Evolutionary conservation across 2,113 vertebrate genomes (phyloP).

Genomic region (Bettongia penicillata): DNA sequence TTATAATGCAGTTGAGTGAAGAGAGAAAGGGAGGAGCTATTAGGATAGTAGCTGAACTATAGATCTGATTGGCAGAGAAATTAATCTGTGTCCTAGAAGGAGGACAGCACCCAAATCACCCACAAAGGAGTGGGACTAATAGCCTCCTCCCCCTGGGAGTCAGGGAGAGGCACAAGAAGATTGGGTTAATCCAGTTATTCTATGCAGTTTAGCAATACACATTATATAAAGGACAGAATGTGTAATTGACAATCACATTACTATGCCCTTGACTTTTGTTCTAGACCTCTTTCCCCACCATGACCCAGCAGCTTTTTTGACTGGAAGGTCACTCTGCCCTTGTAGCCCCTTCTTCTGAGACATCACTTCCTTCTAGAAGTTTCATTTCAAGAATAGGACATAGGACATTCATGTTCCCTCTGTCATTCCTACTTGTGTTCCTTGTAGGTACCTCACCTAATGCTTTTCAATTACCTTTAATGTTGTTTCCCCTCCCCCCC

Average conservation of each 20-base stretch:
- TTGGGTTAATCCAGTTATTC: not conserved
- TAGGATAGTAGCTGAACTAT: not conserved
- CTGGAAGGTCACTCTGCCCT: not conserved
- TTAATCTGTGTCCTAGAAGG: not conserved
- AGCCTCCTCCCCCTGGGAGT: not conserved
- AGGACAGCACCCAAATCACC: not conserved
- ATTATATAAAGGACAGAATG: not conserved
- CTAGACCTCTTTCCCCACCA: not conserved
- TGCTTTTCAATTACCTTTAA: not conserved
- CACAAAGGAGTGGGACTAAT: not conserved
- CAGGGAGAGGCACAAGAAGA: not conserved
- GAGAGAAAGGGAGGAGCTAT: not conserved
- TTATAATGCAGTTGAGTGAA: not conserved
- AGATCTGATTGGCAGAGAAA: not conserved
- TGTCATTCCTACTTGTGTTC: not conserved
- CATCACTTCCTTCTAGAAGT: not conserved
- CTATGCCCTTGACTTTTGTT: not conserved
- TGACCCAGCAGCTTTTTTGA: not conserved
- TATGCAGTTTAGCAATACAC: not conserved
- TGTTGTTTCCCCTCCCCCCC: too few species aligned
- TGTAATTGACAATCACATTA: not conserved
- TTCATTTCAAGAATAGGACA: not conserved
- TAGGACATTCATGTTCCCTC: not conserved
- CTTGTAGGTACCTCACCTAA: not conserved
- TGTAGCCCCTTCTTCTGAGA: not conserved